A percentile compares a stretch with the other conserved stretches of the same genome.
Evolutionary conservation across 1,140 invertebrate species (phyloP).

Genomic region (Aphaenogaster ashmeadi): DNA sequence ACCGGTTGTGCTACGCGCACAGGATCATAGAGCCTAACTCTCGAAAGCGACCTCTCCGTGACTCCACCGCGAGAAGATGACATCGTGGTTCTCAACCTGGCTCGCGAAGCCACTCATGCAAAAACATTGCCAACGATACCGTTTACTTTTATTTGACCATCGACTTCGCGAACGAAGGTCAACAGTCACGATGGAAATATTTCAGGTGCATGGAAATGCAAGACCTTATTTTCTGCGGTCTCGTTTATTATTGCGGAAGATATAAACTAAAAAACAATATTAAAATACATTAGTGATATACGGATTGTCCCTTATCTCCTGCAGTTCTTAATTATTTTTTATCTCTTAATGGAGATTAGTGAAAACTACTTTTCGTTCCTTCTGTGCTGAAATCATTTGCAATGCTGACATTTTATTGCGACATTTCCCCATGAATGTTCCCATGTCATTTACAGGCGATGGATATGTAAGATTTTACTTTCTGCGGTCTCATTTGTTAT

Average conservation of each 20-base stretch:
- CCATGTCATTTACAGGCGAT: neutral
- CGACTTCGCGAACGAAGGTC: neutral
- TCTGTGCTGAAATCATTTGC: neutral
- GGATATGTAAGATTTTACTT: neutral
- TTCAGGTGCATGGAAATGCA: neutral
- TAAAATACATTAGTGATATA: neutral
- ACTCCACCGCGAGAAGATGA: conserved; percentile 80
- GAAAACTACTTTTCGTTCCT: neutral
- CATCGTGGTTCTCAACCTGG: conserved; percentile 83
- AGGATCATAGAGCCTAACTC: conserved; percentile 84
- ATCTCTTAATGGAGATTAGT: neutral
- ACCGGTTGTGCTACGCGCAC: conserved; percentile 84
- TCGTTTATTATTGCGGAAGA: neutral
- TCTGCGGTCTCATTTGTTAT: neutral
- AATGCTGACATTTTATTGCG: neutral
- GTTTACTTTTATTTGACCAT: neutral
- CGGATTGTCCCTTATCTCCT: neutral
- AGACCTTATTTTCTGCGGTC: neutral
- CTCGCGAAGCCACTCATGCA: neutral
- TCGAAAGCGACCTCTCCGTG: conserved; percentile 83
- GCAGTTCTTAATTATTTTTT: neutral
- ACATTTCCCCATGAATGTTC: neutral
- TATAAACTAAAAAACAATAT: neutral
- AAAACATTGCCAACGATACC: neutral
- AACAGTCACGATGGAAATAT: neutral